Percentiles rank a stretch among this genome's conserved stretches.
Evolutionary conservation across 2,797 vertebrate genomes (phyloP).

Genomic region (Amblyopsis hoosieri): DNA sequence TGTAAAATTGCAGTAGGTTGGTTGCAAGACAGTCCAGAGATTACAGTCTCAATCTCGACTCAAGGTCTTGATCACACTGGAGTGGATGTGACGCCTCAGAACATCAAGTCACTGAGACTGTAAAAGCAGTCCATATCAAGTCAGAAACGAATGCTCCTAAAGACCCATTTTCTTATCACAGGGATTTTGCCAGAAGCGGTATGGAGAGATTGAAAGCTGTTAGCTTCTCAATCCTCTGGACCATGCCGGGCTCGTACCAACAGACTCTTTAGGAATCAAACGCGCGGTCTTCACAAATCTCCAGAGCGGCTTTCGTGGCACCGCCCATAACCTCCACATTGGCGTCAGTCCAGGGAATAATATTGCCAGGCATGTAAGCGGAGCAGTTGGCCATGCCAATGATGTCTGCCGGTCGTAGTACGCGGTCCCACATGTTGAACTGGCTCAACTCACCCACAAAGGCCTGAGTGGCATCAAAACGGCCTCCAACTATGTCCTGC

Average conservation of each 20-base stretch:
- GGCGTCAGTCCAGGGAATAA: constrained; percentile 94
- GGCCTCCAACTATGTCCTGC: constrained; percentile 93
- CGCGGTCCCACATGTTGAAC: constrained; percentile 98
- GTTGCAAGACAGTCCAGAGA: constrained; percentile 27
- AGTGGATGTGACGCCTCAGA: constrained; percentile 33
- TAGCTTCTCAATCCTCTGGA: constrained; percentile 30
- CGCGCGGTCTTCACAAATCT: constrained; percentile 93
- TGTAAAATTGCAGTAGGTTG: constrained; percentile 43
- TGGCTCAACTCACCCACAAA: constrained; percentile 98
- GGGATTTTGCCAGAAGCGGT: constrained; percentile 48
- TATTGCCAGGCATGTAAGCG: constrained; percentile 94
- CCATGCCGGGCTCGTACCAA: background rate
- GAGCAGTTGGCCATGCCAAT: constrained; percentile 95
- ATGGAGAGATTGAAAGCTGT: constrained; percentile 38
- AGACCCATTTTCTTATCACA: constrained; percentile 28
- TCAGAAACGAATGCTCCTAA: constrained; percentile 38
- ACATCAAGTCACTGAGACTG: constrained; percentile 34
- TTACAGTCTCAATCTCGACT: constrained; percentile 45
- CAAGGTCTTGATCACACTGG: constrained; percentile 32
- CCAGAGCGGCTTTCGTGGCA: constrained; percentile 90
- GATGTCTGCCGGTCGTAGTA: constrained; percentile 91
- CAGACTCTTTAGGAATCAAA: constrained; percentile 87
- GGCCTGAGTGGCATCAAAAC: constrained; percentile 97
- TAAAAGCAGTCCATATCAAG: constrained; percentile 32
- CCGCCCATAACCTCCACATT: constrained; percentile 95